phyloP scores from a whole-genome alignment of 2,797 vertebrate species.

The Pachyuromys duprasi region DNA sequence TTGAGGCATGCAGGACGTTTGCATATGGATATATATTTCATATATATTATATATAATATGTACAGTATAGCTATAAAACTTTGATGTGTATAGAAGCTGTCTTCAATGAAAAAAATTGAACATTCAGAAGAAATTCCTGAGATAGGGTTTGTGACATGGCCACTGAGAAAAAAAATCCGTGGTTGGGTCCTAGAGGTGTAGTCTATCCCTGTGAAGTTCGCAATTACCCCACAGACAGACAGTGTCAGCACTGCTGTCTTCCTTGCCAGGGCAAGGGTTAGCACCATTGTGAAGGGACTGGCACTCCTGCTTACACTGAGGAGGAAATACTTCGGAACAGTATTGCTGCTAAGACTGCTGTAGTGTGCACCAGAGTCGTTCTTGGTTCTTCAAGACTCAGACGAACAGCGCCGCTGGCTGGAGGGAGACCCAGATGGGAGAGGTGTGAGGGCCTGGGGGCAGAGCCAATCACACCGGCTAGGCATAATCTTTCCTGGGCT shows the following conservation, averaged over 20 bases:
- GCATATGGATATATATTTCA: slow-evolving; percentile 95
- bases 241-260: slow-evolving; percentile 90
- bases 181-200: slow-evolving; percentile 96
- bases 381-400: slow-evolving; percentile 89
- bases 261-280: slow-evolving; percentile 92
- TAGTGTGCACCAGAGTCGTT: slow-evolving; percentile 96
- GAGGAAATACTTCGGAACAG: slow-evolving; percentile 96
- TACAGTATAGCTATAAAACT: slow-evolving; percentile 96
- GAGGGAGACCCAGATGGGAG: slow-evolving; percentile 89
- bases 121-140: slow-evolving; percentile 99
- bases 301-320: slow-evolving; percentile 92
- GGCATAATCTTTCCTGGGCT: slow-evolving; percentile 96
- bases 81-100: slow-evolving; percentile 94
- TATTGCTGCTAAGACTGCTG: slow-evolving; percentile 99
- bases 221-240: slow-evolving; percentile 92
- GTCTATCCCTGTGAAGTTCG: slow-evolving; percentile 93
- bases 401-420: slow-evolving; percentile 94
- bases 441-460: slow-evolving; percentile 78
- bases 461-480: slow-evolving; percentile 85
- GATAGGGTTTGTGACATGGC: slow-evolving; percentile 98
- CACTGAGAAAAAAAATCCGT: slow-evolving; percentile 95
- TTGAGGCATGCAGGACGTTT: slow-evolving; percentile 95
- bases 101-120: slow-evolving; percentile 97
- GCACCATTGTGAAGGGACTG: slow-evolving; percentile 96
- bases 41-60: slow-evolving; percentile 93